Evolutionary conservation across 2,888 invertebrate genomes (phyloP).

Genomic region (Tenthredo distinguenda): DNA sequence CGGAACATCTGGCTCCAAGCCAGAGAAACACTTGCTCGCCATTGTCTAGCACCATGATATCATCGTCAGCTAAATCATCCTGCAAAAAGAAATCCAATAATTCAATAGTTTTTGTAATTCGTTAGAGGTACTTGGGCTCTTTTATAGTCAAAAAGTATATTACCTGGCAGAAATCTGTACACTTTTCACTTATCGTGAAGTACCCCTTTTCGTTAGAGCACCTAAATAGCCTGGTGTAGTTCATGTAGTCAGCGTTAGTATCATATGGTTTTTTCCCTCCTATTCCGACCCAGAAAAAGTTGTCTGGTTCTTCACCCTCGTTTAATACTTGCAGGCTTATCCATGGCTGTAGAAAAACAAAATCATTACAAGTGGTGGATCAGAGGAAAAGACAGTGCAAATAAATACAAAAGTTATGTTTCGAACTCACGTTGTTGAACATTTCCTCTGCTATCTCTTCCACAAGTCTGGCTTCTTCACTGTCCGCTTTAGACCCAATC

Average conservation of each 20-base stretch:
- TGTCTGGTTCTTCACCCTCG: conserved; percentile 98
- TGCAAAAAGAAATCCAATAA: conserved; percentile 79
- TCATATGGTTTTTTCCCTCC: conserved; percentile 96
- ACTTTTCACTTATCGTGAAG: conserved; percentile 99
- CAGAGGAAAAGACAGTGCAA: neutral
- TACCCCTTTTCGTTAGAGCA: conserved; percentile 99
- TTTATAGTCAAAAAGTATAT: conserved; percentile 44
- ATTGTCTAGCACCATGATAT: conserved; percentile 99
- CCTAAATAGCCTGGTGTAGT: conserved; percentile 95
- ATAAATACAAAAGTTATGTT: neutral
- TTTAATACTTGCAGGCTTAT: conserved; percentile 87
- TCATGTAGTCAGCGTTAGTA: conserved; percentile 93
- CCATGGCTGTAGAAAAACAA: conserved; percentile 75
- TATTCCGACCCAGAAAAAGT: conserved; percentile 98
- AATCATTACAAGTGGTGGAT: conserved; percentile 8
- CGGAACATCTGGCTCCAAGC: conserved; percentile 97
- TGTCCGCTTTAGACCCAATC: conserved; percentile 92
- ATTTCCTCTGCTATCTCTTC: conserved; percentile 96
- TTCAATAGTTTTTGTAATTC: neutral
- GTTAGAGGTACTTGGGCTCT: neutral
- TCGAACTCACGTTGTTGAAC: conserved; percentile 88
- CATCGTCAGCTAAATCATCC: conserved; percentile 99
- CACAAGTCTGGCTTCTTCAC: conserved; percentile 91
- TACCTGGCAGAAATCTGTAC: conserved; percentile 98
- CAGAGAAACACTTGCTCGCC: conserved; percentile 98